These are phyloP conservation scores for Bactericera cockerelli DNA, from an alignment of 1,140 invertebrate genomes.

Conservation along the genomic window DNA sequence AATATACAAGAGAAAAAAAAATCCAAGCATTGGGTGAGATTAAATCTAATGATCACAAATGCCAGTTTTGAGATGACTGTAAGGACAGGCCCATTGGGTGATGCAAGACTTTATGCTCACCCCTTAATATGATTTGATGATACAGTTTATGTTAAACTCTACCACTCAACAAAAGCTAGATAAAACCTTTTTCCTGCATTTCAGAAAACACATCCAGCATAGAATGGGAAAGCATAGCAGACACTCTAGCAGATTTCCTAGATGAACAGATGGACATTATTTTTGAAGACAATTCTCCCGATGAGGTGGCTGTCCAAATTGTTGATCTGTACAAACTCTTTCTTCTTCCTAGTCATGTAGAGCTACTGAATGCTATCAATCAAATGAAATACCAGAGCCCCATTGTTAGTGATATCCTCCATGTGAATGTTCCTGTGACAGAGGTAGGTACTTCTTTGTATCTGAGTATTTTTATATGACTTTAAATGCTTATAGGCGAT, in stretches of 20 bases:
- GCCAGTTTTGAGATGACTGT: no score
- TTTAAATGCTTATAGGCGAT: no score
- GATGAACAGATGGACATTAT: slow-evolving; percentile 1
- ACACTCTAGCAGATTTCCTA: neutral
- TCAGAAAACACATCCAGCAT: neutral
- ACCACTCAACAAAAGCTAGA: no score
- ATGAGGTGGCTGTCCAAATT: slow-evolving; percentile 1
- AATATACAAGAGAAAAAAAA: no score
- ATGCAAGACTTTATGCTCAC: no score
- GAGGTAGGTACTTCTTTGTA: neutral
- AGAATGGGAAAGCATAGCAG: slow-evolving; percentile 4
- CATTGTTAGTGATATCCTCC: neutral
- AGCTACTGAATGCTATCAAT: neutral
- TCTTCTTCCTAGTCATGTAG: neutral
- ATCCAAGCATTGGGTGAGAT: no score
- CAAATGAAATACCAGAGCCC: neutral
- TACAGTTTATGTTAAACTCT: no score
- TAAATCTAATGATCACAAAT: no score
- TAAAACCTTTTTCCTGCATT: neutral
- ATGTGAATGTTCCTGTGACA: neutral
- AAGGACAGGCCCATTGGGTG: no score
- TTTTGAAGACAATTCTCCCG: slow-evolving; percentile 5
- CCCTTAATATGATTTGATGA: no score
- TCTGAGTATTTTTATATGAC: no score
- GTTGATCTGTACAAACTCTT: neutral